Evolutionary conservation across 64 coral and sea anemone genomes (phyloP).

Genomic region (Montipora efflorescens): DNA sequence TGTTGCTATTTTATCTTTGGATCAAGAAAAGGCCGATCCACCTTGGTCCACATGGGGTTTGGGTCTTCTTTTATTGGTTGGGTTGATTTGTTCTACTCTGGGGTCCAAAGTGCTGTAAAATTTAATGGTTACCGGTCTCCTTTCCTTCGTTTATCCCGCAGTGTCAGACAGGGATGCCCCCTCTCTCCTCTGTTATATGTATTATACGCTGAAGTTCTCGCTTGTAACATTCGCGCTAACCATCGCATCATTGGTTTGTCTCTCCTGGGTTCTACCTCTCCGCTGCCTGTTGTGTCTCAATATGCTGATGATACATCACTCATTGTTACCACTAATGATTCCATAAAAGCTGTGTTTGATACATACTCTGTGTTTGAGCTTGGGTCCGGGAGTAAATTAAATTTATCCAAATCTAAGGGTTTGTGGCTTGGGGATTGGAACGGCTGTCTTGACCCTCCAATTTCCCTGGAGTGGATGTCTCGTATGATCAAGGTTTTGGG

Average conservation of each 20-base stretch:
- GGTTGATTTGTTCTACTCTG: conserved; percentile 3
- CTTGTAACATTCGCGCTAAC: neutral
- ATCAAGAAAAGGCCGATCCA: conserved; percentile 37
- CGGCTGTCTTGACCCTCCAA: neutral
- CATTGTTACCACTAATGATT: neutral
- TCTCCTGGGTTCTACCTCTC: neutral
- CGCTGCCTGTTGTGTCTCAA: neutral
- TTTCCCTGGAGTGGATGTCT: neutral
- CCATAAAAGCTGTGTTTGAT: neutral
- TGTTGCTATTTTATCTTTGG: neutral
- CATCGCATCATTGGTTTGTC: neutral
- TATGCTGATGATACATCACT: neutral
- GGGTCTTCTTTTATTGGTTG: conserved; percentile 5
- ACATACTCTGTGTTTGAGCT: neutral
- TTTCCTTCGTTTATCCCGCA: neutral
- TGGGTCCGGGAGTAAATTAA: neutral
- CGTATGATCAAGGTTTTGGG: neutral
- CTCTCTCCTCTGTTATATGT: too few relatives aligned
- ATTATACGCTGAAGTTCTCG: too few relatives aligned
- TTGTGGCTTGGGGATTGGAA: neutral
- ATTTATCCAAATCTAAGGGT: neutral
- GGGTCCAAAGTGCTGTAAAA: neutral
- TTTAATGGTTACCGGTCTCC: neutral
- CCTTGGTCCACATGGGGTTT: neutral
- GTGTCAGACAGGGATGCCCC: too few relatives aligned